Evolutionary conservation across 2,797 vertebrate genomes (phyloP), one percentile per base, ranked within the genome.

Genomic region (Eutrigla gurnardus): DNA sequence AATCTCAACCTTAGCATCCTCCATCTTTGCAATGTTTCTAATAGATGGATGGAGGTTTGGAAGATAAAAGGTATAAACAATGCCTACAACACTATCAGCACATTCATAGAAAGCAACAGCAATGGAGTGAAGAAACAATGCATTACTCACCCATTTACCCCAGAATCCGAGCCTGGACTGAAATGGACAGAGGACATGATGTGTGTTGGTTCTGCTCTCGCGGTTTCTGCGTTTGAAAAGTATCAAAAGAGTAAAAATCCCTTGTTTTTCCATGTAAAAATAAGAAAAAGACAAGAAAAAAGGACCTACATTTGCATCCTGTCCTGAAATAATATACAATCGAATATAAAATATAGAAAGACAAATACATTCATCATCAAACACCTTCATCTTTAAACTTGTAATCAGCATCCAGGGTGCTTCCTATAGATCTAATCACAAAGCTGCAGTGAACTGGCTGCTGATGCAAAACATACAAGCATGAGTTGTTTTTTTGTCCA

Each of bases 141-240:
- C 17, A 39, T 12, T 57, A 7, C 96, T 96, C 86, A 97, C 97
- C 94, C 92, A 77, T 94, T 93, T 45, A 88, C 85, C 75, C 91
- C 93, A 25, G 91, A 80, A 61, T 95, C 95, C 46, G 87, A 86
- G 15, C 94, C 92, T 42, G 96, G 95, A 15, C 83, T 92, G 71
- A 95, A 96, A 80, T 86, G 90, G 75, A 97, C 96, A 18, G 94
- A 88, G 46, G 95, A 93, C 96, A 97, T 98, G 64, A 71, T 91
- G 67, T 47, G 57, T 33, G 65, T 73, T 69, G 62, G 43, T n/a
- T 83, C 86, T 60, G 68, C 62, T 86, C 47, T 54, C 80, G 80
- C 18, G 52, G 58, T 63, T 7, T 81, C 82, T 86, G 71, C 6
- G 57, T 69, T 45, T 33, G 18, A 55, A 57, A 65, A 49, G 35